A percentile compares a stretch with the other conserved stretches of the same genome.
Evolutionary conservation across 2,797 vertebrate genomes (phyloP).

Genomic region (Scarus forsteni): DNA sequence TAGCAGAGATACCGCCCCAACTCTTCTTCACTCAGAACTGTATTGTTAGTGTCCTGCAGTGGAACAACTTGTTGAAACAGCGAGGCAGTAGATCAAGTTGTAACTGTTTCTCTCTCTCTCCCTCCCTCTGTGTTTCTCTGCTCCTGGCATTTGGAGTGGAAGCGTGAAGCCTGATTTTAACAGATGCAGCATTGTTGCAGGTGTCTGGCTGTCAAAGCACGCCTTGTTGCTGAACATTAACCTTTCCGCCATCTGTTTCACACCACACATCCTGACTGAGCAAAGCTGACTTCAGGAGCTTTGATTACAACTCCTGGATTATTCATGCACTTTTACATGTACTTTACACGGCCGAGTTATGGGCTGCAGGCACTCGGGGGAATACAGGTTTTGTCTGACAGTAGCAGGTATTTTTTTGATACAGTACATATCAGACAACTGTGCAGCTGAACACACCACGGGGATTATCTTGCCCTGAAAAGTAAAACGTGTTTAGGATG

Average conservation of each 20-base stretch:
- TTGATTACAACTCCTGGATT: constrained; percentile 67
- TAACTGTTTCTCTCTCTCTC: constrained; percentile 22
- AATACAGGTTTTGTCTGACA: constrained; percentile 26
- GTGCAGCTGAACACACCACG: constrained; percentile 13
- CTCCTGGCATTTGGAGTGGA: constrained; percentile 36
- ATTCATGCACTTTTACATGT: constrained; percentile 58
- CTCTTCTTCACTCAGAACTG: no score
- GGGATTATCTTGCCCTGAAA: constrained; percentile 5
- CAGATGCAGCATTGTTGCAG: constrained; percentile 64
- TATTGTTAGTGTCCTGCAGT: no score
- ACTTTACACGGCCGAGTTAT: constrained; percentile 26
- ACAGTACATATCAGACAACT: background rate
- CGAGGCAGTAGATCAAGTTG: background rate
- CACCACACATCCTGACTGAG: constrained; percentile 43
- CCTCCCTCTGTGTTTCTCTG: constrained; percentile 17
- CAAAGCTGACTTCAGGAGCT: constrained; percentile 49
- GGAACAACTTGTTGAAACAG: no score
- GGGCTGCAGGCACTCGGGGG: constrained; percentile 33
- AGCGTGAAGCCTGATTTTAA: constrained; percentile 51
- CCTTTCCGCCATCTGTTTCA: constrained; percentile 73
- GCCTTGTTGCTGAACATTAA: constrained; percentile 64
- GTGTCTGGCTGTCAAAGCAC: constrained; percentile 63
- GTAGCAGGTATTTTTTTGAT: constrained; percentile 5
- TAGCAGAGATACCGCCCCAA: no score
- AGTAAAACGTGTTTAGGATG: background rate